phyloP scores from a whole-genome alignment of 2,888 invertebrate species.

The Melieria picta region DNA sequence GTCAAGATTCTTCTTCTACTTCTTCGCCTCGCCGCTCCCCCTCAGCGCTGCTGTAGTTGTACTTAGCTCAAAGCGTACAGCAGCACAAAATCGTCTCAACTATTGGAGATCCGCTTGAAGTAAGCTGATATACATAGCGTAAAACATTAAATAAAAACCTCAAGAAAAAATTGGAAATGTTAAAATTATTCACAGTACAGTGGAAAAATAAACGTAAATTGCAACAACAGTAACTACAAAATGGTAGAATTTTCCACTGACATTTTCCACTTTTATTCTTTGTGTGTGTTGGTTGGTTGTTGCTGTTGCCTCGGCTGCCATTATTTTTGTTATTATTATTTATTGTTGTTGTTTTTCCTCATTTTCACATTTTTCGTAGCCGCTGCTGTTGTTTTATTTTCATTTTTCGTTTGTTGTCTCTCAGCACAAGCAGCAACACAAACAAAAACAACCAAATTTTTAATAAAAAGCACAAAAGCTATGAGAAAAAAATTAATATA shows the following conservation, averaged over 20 bases:
- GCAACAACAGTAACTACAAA: background rate
- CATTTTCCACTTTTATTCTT: constrained; percentile 37
- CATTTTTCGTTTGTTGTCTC: constrained; percentile 5
- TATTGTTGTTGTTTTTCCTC: constrained; percentile 18
- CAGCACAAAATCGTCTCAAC: too few species aligned
- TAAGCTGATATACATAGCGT: too few species aligned
- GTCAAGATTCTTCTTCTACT: too few species aligned
- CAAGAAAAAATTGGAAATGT: constrained; percentile 7
- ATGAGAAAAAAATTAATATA: constrained; percentile 14
- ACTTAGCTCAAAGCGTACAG: too few species aligned
- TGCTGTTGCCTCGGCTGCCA: too few species aligned
- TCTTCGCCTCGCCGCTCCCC: too few species aligned
- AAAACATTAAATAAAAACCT: too few species aligned
- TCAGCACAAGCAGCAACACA: background rate
- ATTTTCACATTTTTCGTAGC: constrained; percentile 7
- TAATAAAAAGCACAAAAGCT: constrained; percentile 10
- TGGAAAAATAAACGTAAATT: constrained; percentile 1
- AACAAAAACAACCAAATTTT: background rate
- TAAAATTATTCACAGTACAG: constrained; percentile 12
- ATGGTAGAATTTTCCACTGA: constrained; percentile 37
- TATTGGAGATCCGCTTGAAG: too few species aligned
- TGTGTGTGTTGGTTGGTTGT: background rate
- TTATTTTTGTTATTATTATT: background rate
- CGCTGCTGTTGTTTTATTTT: constrained; percentile 1
- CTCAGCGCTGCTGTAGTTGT: too few species aligned